These are phyloP conservation scores for Semicossyphus pulcher DNA, from an alignment of 2,113 vertebrate genomes.

Conservation along the genomic window DNA sequence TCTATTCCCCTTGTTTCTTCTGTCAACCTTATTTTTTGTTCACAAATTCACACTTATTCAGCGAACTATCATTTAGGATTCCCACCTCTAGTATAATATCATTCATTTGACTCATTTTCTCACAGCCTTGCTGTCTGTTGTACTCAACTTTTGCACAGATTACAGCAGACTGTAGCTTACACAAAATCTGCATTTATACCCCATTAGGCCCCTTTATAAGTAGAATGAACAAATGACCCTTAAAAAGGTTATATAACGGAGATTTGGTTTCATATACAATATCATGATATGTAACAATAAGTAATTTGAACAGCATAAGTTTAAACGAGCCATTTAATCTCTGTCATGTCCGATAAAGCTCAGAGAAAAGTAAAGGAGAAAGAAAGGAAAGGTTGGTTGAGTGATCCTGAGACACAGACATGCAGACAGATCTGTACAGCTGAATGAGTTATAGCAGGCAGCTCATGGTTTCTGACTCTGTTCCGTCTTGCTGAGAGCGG, in stretches of 20 bases:
- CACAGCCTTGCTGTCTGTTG: too few relatives aligned
- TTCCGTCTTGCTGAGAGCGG: constrained; percentile 39
- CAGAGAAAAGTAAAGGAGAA: constrained; percentile 7
- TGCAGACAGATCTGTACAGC: constrained; percentile 18
- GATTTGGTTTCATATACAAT: too few relatives aligned
- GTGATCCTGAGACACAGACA: constrained; percentile 15
- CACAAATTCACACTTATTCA: background rate
- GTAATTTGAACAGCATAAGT: too few relatives aligned
- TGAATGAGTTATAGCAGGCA: constrained; percentile 26
- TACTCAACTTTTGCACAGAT: too few relatives aligned
- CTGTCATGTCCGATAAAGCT: background rate
- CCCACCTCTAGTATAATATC: background rate
- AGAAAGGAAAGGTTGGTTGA: constrained; percentile 4
- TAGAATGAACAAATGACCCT: too few relatives aligned
- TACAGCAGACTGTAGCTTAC: too few relatives aligned
- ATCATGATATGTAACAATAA: too few relatives aligned
- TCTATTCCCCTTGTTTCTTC: background rate
- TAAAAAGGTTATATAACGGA: too few relatives aligned
- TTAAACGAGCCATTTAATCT: too few relatives aligned
- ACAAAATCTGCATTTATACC: too few relatives aligned
- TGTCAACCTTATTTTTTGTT: background rate
- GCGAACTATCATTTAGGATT: background rate
- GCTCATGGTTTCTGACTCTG: constrained; percentile 27
- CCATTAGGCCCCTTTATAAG: too few relatives aligned
- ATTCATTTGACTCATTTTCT: too few relatives aligned